Percentiles rank a stretch among this genome's conserved stretches.
Evolutionary conservation across 2,797 vertebrate genomes (phyloP).

Genomic region (Amniataba percoides): DNA sequence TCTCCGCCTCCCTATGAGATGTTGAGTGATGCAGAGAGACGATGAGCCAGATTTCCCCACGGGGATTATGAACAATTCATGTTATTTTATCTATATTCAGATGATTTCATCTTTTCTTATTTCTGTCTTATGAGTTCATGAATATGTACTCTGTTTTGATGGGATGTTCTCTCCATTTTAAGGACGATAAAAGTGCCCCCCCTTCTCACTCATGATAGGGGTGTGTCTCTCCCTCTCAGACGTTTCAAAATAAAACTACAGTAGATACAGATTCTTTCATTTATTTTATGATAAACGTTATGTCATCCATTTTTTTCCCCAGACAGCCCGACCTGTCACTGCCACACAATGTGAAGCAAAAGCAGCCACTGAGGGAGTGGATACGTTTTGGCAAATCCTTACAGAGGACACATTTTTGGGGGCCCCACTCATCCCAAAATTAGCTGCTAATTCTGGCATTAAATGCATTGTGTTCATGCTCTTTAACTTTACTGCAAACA

Average conservation of each 20-base stretch:
- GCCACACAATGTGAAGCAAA: background rate
- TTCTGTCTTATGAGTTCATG: constrained; percentile 31
- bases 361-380: background rate
- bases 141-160: constrained; percentile 42
- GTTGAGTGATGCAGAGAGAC: constrained; percentile 49
- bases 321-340: background rate
- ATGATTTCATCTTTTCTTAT: constrained; percentile 38
- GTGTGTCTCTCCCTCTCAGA: background rate
- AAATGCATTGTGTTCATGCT: background rate
- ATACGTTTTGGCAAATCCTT: background rate
- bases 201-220: background rate
- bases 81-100: constrained; percentile 53
- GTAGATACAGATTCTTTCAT: background rate
- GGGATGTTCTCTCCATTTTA: constrained; percentile 16
- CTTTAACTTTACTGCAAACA: constrained; percentile 1
- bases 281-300: background rate
- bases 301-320: no score
- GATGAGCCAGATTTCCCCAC: constrained; percentile 47
- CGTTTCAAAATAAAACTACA: background rate
- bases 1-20: constrained; percentile 43
- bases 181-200: background rate
- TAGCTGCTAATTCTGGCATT: background rate
- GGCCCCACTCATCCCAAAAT: background rate
- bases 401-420: background rate
- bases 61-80: constrained; percentile 58